phyloP scores from a whole-genome alignment of 2,888 invertebrate species.

The Fragum fragum region DNA sequence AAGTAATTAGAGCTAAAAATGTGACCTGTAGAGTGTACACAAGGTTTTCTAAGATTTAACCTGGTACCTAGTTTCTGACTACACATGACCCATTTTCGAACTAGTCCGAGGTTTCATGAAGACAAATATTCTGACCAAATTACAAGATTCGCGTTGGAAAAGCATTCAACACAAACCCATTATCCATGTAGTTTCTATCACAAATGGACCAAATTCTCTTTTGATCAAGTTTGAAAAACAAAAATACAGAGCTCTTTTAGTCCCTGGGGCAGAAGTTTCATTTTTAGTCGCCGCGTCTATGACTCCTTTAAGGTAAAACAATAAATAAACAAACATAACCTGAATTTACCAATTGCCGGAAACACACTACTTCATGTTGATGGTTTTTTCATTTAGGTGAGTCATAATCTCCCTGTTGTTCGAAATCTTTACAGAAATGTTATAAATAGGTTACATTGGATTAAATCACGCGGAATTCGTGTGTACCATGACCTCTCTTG shows the following conservation, averaged over 20 bases:
- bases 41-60: no score
- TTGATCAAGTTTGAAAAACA: slow-evolving; percentile 20
- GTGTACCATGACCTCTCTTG: no score
- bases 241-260: slow-evolving; percentile 12
- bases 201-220: slow-evolving; percentile 4
- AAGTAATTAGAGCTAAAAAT: no score
- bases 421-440: slow-evolving; percentile 43
- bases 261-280: slow-evolving; percentile 19
- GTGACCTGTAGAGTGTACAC: no score
- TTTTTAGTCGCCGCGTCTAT: slow-evolving; percentile 11
- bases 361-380: slow-evolving; percentile 29
- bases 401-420: slow-evolving; percentile 27
- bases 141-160: neutral
- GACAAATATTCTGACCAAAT: no score
- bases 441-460: slow-evolving; percentile 44
- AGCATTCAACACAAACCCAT: neutral
- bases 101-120: no score
- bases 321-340: neutral
- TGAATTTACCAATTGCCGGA: slow-evolving; percentile 12
- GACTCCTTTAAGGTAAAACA: slow-evolving; percentile 7
- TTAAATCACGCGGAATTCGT: slow-evolving; percentile 30
- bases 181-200: neutral
- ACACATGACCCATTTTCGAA: no score
- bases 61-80: no score
- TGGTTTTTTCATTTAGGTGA: slow-evolving; percentile 19